Evolutionary conservation across 2,113 vertebrate genomes (phyloP).

Genomic region (Tretioscincus oriximinensis): DNA sequence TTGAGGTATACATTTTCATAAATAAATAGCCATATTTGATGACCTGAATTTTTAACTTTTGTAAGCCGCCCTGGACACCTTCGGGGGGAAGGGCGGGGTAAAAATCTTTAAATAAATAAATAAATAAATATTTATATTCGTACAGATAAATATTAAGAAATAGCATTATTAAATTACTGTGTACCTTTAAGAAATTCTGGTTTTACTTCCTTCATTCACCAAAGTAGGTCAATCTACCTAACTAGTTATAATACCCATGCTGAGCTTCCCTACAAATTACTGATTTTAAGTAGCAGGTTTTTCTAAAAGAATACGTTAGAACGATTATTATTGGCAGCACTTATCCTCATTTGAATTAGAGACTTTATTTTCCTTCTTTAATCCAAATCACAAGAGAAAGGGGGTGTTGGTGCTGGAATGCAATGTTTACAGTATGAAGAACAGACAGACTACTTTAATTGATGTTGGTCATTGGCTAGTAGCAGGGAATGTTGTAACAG

Average conservation of each 20-base stretch:
- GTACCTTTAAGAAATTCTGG: not conserved
- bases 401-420: not conserved
- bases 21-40: too few relatives aligned
- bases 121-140: too few relatives aligned
- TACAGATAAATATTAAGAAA: not conserved
- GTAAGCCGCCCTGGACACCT: too few relatives aligned
- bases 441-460: accelerated
- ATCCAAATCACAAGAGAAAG: not conserved
- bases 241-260: not conserved
- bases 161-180: not conserved
- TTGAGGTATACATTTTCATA: too few relatives aligned
- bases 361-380: accelerated
- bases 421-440: not conserved
- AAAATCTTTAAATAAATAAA: too few relatives aligned
- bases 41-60: too few relatives aligned
- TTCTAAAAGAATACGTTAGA: accelerated
- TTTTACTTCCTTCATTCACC: not conserved
- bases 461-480: not conserved
- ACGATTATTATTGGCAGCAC: constrained; percentile 2
- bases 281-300: not conserved
- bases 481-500: not conserved
- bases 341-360: constrained; percentile 32
- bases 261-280: constrained; percentile 13
- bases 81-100: too few relatives aligned
- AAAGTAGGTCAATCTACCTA: constrained; percentile 14